phyloP scores from a whole-genome alignment of 2,113 vertebrate genomes.

The Gymnarchus niloticus region DNA sequence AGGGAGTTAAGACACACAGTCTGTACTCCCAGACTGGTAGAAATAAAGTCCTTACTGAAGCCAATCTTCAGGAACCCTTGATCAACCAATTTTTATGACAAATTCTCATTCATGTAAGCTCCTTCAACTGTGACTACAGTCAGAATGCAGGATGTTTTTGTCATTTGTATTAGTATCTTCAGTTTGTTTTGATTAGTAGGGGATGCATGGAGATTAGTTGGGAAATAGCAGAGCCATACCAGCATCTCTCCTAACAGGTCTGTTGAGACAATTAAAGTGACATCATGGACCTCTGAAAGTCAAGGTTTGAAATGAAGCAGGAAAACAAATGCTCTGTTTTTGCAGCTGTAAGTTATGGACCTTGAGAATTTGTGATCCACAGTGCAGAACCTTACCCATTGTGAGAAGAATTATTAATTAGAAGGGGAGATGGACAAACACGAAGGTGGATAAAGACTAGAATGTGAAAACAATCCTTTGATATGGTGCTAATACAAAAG shows the following conservation, averaged over 20 bases:
- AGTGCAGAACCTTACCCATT: slow-evolving; percentile 19
- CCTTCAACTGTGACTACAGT: background rate
- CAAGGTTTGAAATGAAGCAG: background rate
- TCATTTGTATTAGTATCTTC: background rate
- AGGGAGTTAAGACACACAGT: background rate
- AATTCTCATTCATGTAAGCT: no score
- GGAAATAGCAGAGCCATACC: background rate
- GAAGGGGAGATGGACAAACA: background rate
- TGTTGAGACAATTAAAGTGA: background rate
- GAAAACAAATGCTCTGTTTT: slow-evolving; percentile 30
- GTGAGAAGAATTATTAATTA: background rate
- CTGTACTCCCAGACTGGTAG: no score
- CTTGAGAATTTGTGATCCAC: background rate
- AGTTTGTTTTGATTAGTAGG: background rate
- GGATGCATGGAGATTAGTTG: background rate
- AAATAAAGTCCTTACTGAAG: background rate
- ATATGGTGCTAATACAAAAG: background rate
- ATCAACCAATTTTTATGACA: no score
- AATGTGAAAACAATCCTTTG: background rate
- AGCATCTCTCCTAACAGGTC: background rate
- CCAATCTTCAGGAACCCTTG: background rate
- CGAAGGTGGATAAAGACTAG: background rate
- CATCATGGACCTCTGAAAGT: background rate
- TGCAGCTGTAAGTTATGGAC: slow-evolving; percentile 31
- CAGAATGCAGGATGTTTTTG: background rate